Base-by-base conservation (phyloP, 2,888 invertebrate species). In the Oxycera nigricornis region DNA sequence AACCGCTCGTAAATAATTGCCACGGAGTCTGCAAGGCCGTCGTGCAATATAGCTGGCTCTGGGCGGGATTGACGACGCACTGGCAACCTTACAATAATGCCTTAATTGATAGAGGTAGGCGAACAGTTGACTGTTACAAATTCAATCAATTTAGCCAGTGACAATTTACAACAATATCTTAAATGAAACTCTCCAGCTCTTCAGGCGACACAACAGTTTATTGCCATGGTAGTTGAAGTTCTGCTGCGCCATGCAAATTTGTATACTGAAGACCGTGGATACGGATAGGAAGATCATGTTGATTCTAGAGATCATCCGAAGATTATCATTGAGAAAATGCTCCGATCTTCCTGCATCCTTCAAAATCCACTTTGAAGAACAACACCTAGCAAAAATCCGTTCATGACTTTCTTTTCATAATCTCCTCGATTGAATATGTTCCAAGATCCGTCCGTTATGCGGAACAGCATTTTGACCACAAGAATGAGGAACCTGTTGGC, bases 81-180 rank as follows among this genome's bases (percentile, higher is more conserved):
- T 55, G 3, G 24, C 55, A 55, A 9, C 9, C 55, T 55, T 55
- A 55, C 55, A 61, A 61, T 61, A 61, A 61, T 17, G 31, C 61
- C 30, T 30, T 61, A 61, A 61, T 61, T 30, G 61, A 14, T 61
- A n/a, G 30, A 61, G 61, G 61, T 61, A 61, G 61, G 61, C 61
- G 59, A 17, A 17, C 14, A 31, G 31, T 20, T 26, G 31, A 61
- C 61, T 61, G 31, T 30, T 30, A 14, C 31, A 61, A 61, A 30
- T 61, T 61, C 31, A n/a, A 61, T 17, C 61, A 31, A 61, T 61
- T 61, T 20, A 28, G 31, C 14, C 14, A 31, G 61, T 31, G 61
- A 61, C 31, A 61, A 61, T 31, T 17, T 31, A 61, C 31, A 31
- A 61, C 26, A 61, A 61, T 61, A 31, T 31, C 20, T 61, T 31